Evolutionary conservation across 2,888 invertebrate genomes (phyloP), one percentile per base, ranked within the genome.

Genomic region (Drosophila eohydei): DNA sequence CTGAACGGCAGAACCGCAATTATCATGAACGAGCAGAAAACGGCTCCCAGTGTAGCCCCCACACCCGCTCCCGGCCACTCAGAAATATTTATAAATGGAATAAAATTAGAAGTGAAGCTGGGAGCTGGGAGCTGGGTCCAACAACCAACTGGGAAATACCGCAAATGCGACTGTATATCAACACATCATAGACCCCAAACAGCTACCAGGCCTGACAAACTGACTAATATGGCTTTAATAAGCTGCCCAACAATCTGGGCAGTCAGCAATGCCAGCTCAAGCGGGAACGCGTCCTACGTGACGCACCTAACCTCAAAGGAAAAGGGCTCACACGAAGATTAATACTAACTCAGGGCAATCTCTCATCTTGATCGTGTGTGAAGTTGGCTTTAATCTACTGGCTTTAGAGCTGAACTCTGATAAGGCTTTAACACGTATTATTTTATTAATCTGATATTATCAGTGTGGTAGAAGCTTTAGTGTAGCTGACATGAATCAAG

Each of bases 71-170:
- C 46, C 28, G 21, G 21, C 28, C 8, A 5, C 28, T 9, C 0
- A 3, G 83, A 77, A 88, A 88, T 87, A 84, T 84, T 84, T 88
- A 86, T 86, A 88, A 86, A 76, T 72, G 74, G 81, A 48, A 21
- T 9, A 55, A 58, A 46, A 66, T 55, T 14, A 32, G 46, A 32
- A 26, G 46, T n/a, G 55, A 51, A 28, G 36, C 0, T 7, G 26
- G 12, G 34, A 34, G 34, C 2, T 34, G 34, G 2, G 32, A 48
- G 41, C 0, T 11, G 34, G 16, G 44, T 38, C 32, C 16, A 11
- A 50, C 6, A 8, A 4, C 51, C 51, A 52, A 34, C 48, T 21
- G 36, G 52, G 52, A 34, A 26, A 26, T 38, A 14, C 52, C 52
- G 26, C 38, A 52, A 64, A 40, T 54, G 46, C 34, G 46, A 40